A percentile compares a stretch with the other conserved stretches of the same genome.
Conservation (phyloP, 2,113 vertebrate species). For the Salvator merianae region DNA sequence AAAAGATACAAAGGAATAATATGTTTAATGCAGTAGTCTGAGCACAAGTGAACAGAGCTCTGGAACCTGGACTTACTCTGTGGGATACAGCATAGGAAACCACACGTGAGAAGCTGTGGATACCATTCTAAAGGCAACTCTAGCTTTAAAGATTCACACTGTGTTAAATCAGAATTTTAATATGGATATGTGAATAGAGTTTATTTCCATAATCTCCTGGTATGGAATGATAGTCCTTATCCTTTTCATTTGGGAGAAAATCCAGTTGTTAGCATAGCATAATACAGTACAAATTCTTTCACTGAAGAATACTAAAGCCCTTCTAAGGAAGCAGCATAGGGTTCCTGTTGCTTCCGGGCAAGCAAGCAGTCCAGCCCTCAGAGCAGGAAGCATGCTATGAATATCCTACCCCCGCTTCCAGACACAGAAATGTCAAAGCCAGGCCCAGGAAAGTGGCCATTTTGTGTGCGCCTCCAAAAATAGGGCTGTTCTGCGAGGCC, state of each 20-base stretch:
- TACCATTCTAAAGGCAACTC: background rate
- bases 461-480: too few species aligned
- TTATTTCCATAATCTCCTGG: background rate
- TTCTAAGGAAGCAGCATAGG: background rate
- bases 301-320: background rate
- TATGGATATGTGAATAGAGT: background rate
- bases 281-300: background rate
- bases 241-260: background rate
- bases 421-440: too few species aligned
- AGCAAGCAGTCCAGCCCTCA: too few species aligned
- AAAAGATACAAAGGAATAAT: background rate
- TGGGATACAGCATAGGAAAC: background rate
- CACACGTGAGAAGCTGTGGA: background rate
- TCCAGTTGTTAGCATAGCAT: background rate
- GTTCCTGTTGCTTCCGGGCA: too few species aligned
- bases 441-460: too few species aligned
- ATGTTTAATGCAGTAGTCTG: fast-evolving
- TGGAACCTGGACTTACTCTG: background rate
- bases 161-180: background rate
- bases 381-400: too few species aligned
- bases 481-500: too few species aligned
- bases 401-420: too few species aligned
- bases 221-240: background rate
- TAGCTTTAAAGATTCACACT: background rate
- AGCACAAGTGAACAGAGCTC: background rate